Conservation (phyloP, 2,888 invertebrate species). For the Papilio elwesi region DNA sequence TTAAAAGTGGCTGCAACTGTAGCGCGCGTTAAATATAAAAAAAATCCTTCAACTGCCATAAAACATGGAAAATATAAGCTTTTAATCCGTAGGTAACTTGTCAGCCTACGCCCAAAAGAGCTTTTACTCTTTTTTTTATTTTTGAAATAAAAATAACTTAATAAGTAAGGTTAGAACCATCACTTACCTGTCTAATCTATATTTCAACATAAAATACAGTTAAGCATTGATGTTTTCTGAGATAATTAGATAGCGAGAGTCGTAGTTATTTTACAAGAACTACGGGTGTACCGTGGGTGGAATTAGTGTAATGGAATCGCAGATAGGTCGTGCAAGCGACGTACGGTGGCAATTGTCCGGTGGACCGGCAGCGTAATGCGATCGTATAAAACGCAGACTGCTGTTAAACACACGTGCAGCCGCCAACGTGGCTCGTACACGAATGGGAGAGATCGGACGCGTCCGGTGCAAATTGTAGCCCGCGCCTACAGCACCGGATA, state of each 20-base stretch:
- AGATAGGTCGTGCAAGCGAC: slow-evolving; percentile 29
- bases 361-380: slow-evolving; percentile 32
- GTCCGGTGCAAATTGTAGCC: slow-evolving; percentile 75
- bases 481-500: slow-evolving; percentile 59
- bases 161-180: too few relatives aligned
- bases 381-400: slow-evolving; percentile 69
- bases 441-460: slow-evolving; percentile 53
- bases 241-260: slow-evolving; percentile 37
- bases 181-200: neutral
- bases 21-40: neutral
- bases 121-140: neutral
- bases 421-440: slow-evolving; percentile 53
- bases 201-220: neutral
- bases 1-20: neutral
- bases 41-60: neutral
- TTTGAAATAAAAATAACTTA: neutral
- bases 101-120: neutral
- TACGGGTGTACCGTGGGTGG: neutral
- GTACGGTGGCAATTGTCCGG: slow-evolving; percentile 43
- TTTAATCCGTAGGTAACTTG: slow-evolving; percentile 5
- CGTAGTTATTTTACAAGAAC: slow-evolving; percentile 48
- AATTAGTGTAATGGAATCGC: slow-evolving; percentile 36
- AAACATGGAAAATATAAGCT: neutral
- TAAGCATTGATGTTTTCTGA: neutral
- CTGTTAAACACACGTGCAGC: slow-evolving; percentile 72